Conservation (phyloP, 2,797 vertebrate genomes). For the Sylvilagus floridanus region DNA sequence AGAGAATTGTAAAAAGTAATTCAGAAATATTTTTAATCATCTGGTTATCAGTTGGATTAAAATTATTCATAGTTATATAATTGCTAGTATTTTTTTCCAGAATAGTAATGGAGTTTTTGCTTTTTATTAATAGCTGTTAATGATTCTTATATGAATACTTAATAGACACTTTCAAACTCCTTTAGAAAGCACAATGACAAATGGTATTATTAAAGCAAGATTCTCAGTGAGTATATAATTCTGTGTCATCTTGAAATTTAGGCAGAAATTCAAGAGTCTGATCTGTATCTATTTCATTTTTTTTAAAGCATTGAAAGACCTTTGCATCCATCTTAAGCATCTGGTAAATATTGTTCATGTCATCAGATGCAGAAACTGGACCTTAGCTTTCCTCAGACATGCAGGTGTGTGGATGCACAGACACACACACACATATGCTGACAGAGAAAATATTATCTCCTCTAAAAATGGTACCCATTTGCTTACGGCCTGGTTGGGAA, state of each 20-base stretch:
- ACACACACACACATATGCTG: background rate
- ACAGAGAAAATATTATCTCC: background rate
- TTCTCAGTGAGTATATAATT: slow-evolving; percentile 49
- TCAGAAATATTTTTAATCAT: slow-evolving; percentile 35
- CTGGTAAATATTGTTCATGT: slow-evolving; percentile 21
- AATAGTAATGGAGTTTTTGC: background rate
- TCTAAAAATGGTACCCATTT: background rate
- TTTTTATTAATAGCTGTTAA: slow-evolving; percentile 33
- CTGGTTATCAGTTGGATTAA: slow-evolving; percentile 38
- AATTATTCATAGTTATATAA: slow-evolving; percentile 54
- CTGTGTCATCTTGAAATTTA: slow-evolving; percentile 62
- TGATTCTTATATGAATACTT: slow-evolving; percentile 39
- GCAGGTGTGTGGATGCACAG: background rate
- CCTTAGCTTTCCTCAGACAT: slow-evolving; percentile 10
- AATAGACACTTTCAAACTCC: slow-evolving; percentile 49
- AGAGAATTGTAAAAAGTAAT: slow-evolving; percentile 58
- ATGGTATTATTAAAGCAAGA: slow-evolving; percentile 44
- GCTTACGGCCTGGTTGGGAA: background rate
- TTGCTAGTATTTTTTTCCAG: slow-evolving; percentile 12
- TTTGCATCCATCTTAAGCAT: background rate
- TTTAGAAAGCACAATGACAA: slow-evolving; percentile 64
- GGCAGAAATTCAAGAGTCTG: slow-evolving; percentile 30
- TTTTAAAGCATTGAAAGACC: slow-evolving; percentile 32
- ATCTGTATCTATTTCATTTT: slow-evolving; percentile 48
- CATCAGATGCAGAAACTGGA: background rate